Evolutionary conservation across 2,113 vertebrate species (phyloP), one percentile per base, ranked within the genome.

Genomic region (Proterorhinus semilunaris): DNA sequence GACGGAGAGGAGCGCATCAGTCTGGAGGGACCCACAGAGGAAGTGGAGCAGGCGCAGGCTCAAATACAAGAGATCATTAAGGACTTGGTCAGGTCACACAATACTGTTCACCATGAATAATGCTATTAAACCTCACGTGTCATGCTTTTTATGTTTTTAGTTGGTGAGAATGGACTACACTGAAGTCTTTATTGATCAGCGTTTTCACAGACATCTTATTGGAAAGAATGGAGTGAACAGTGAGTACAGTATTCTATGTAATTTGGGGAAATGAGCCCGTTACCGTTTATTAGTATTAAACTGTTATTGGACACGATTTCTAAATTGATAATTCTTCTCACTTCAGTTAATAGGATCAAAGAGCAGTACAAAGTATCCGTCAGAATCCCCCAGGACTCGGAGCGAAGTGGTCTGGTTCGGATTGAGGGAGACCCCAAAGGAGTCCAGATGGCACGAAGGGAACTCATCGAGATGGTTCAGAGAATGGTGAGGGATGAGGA

Each of bases 381-480:
- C 27, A 80, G 91, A 54, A 93, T 95, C 57, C 91, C 92, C 1
- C 92, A 94, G 68, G 92, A 95, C 82, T 89, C 88, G 0, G 93
- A 93, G 55, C 86, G 88, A 11, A 95, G 92, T 9, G 89, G 92
- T 10, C 80, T 94, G 80, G 92, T 95, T 64, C 90, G 94, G 47
- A 95, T 95, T 3, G 94, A 95, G 67, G 94, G 94, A 3, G 94
- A 95, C 73, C 94, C 92, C 0, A 91, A 94, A 76, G 94, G 94
- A 27, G 94, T 95, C 2, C 94, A 94, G 83, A 80, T 92, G 85
- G 93, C 94, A 1, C 88, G 92, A 65, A 88, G 86, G 69, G 93
- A 95, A 67, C 91, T 95, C 57, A 76, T 94, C 5, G 93, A 94
- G 77, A 93, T 94, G 93, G 92, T 92, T 46, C 91, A 93, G 79